A percentile compares a stretch with the other conserved stretches of the same genome.
Conservation (phyloP, 2,113 vertebrate species). For the Xiphorhynchus elegans region DNA sequence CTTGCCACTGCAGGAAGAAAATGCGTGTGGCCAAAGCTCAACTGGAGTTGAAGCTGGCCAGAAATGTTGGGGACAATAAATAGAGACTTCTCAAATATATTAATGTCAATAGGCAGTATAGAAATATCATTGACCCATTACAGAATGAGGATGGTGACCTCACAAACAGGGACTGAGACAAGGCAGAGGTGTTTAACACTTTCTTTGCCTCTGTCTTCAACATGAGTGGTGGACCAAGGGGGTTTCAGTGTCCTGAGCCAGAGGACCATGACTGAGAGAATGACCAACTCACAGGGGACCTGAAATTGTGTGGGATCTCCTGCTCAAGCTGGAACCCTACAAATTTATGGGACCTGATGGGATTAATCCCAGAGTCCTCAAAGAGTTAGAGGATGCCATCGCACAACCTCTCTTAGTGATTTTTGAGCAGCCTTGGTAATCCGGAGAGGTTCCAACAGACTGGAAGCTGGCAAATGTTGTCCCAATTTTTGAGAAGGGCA, state of each 20-base stretch:
- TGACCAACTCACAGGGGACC: background rate
- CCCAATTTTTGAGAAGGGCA: background rate
- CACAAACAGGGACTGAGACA: background rate
- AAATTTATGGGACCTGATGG: no score
- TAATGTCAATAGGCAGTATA: background rate
- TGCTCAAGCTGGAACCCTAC: background rate
- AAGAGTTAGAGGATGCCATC: background rate
- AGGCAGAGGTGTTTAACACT: background rate
- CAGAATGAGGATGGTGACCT: background rate
- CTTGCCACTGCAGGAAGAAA: background rate
- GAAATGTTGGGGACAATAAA: background rate
- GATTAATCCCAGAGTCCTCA: background rate
- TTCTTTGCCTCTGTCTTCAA: background rate
- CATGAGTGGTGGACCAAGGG: background rate
- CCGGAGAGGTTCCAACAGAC: background rate
- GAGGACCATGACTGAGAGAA: background rate
- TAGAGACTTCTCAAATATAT: background rate
- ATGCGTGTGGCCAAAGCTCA: background rate
- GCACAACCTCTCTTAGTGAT: background rate
- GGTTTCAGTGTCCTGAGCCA: background rate
- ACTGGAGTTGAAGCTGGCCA: background rate
- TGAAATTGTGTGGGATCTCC: background rate
- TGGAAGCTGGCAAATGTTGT: background rate
- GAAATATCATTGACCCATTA: background rate
- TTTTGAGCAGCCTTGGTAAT: background rate